phyloP scores from a whole-genome alignment of 2,888 invertebrate species.

The Ectemnius lituratus region DNA sequence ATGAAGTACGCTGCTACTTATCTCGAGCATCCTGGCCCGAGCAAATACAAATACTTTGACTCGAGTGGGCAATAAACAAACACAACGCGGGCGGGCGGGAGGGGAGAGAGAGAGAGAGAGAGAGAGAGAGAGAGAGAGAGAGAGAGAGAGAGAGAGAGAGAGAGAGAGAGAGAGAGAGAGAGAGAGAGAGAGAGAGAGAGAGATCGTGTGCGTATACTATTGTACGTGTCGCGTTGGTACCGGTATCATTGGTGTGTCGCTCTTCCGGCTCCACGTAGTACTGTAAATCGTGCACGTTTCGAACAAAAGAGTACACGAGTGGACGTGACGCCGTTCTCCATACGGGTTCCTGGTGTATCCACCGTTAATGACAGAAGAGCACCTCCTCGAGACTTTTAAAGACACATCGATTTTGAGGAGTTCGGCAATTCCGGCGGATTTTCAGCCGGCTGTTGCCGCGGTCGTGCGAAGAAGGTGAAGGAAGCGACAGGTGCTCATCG shows the following conservation, averaged over 20 bases:
- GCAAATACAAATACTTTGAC: not conserved
- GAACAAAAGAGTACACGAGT: slow-evolving; percentile 36
- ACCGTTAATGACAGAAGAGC: not conserved
- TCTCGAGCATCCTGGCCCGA: not conserved
- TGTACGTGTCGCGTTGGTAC: not conserved
- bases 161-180: too few relatives aligned
- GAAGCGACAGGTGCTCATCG: too few relatives aligned
- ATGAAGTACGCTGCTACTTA: not conserved
- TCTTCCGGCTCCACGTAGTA: slow-evolving; percentile 32
- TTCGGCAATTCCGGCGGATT: not conserved
- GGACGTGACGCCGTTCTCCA: slow-evolving; percentile 24
- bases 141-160: too few relatives aligned
- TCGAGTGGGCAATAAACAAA: not conserved
- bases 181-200: too few relatives aligned
- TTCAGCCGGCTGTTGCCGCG: too few relatives aligned
- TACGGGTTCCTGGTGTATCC: slow-evolving; percentile 46
- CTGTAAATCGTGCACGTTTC: slow-evolving; percentile 34
- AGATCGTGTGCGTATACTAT: too few relatives aligned
- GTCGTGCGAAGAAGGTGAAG: too few relatives aligned
- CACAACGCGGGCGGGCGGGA: too few relatives aligned
- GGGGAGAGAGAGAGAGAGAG: too few relatives aligned
- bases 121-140: too few relatives aligned
- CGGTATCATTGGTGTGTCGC: slow-evolving; percentile 4
- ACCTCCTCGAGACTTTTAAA: not conserved
- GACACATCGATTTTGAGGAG: not conserved